phyloP scores from a whole-genome alignment of 2,797 vertebrate genomes.

The Helicolenus hilgendorfi region DNA sequence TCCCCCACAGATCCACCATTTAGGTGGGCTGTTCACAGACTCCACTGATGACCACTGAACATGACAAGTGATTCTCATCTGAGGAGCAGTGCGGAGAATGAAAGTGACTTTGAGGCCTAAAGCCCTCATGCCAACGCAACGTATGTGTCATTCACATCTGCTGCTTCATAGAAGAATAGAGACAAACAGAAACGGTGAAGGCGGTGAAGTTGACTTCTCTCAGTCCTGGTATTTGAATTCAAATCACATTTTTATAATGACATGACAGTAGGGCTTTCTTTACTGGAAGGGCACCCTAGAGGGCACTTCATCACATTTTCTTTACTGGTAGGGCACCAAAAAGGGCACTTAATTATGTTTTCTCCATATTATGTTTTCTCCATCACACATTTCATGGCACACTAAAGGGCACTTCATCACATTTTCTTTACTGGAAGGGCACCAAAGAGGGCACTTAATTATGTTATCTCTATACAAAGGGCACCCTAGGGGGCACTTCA shows the following conservation, averaged over 20 bases:
- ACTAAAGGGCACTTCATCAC: too few relatives aligned
- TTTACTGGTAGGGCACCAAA: too few relatives aligned
- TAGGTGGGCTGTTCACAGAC: constrained; percentile 17
- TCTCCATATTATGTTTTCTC: too few relatives aligned
- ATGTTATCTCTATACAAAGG: too few relatives aligned
- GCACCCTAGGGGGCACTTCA: too few relatives aligned
- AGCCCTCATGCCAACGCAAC: constrained; percentile 33
- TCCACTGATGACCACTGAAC: constrained; percentile 50
- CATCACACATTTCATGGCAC: too few relatives aligned
- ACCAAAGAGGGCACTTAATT: too few relatives aligned
- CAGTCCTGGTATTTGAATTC: background rate
- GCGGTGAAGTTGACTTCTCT: constrained; percentile 9
- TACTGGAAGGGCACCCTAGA: too few relatives aligned
- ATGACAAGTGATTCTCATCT: constrained; percentile 61
- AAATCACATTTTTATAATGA: background rate
- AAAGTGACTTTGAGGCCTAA: constrained; percentile 59
- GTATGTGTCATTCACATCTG: constrained; percentile 48
- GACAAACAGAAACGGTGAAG: background rate
- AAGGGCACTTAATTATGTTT: too few relatives aligned
- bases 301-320: too few relatives aligned
- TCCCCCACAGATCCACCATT: background rate
- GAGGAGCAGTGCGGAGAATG: constrained; percentile 30
- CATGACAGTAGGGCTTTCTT: background rate
- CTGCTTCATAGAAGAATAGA: constrained; percentile 12
- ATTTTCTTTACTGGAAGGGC: too few relatives aligned